Percentiles rank a stretch among this genome's conserved stretches.
Evolutionary conservation across 2,113 vertebrate genomes (phyloP).

Genomic region (Trichomycterus rosablanca): DNA sequence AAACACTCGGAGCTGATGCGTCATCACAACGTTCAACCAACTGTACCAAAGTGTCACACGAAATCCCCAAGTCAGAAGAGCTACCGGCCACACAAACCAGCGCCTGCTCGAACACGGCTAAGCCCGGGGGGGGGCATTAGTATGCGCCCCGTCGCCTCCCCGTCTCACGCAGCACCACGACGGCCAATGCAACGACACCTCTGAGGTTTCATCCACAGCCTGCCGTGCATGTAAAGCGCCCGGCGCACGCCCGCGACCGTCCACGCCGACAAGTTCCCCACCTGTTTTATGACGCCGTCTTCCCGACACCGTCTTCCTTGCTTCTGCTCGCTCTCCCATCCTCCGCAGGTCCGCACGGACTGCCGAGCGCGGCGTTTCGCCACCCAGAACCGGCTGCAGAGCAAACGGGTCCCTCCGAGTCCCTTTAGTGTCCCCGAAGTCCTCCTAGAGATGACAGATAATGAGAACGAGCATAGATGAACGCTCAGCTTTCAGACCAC

Average conservation of each 20-base stretch:
- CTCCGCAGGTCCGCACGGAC: conserved; percentile 45
- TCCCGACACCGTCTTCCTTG: conserved; percentile 59
- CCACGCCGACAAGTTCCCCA: conserved; percentile 43
- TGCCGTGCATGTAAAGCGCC: not conserved
- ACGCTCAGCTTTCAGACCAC: not conserved
- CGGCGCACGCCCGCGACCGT: not conserved
- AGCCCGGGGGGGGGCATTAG: conserved; percentile 1
- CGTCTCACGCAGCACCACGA: not conserved
- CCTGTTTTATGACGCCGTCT: conserved; percentile 65
- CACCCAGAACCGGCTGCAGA: too few species aligned
- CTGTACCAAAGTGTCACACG: too few species aligned
- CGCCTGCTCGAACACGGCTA: not conserved
- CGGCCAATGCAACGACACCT: too few species aligned
- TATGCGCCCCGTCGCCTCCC: conserved; percentile 3
- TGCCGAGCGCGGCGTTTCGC: too few species aligned
- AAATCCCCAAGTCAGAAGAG: not conserved
- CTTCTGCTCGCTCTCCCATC: conserved; percentile 65
- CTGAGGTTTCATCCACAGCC: not conserved
- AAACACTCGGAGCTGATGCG: too few species aligned
- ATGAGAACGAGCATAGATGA: not conserved
- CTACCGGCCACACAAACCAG: not conserved
- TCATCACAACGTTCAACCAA: too few species aligned
- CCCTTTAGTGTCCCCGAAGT: not conserved
- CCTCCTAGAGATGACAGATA: not conserved
- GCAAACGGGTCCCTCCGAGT: not conserved